Evolutionary conservation across 2,888 invertebrate species (phyloP), one percentile per base, ranked within the genome.

Genomic region (Hemithea aestivaria): DNA sequence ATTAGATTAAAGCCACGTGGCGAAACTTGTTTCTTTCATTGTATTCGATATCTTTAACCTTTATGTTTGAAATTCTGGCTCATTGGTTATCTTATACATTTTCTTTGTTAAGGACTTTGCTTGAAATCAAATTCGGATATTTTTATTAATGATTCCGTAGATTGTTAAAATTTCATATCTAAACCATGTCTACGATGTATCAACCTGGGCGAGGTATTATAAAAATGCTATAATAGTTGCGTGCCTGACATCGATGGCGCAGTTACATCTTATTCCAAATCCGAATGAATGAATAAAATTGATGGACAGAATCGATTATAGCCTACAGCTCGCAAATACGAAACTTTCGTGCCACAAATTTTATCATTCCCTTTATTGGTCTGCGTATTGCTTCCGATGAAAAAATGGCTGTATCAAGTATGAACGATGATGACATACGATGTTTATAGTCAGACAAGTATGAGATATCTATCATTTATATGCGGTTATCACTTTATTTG

Each of bases 401-500:
- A 35, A 42, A 44, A 38, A 48, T 37, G 27, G 40, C 44, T 46
- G 37, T 34, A 44, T 41, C 45, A 29, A 29, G 33, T 33, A 43
- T 45, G 36, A 46, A 39, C 43, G 46, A 46, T 41, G 44, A 46
- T 57, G 58, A 59, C 51, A 60, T 56, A 50, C 34, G 53, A 58
- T 60, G 58, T 60, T 60, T 65, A 62, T 60, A 58, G 51, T 38
- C 50, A 31, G 49, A 47, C 55, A 42, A 45, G 45, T 52, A 54
- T 49, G 52, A 61, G 62, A 66, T 68, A 62, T 54, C 37, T 65
- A 62, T 62, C 62, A 64, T 70, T 65, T 74, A 73, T 80, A 61
- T 68, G 61, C 65, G 59, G 66, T 81, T 85, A 85, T 83, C 84
- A 72, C 65, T 70, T 58, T 80, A 76, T 85, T 84, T 83, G 79